phyloP scores from a whole-genome alignment of 2,888 invertebrate species.

The Drosophila emarginata region DNA sequence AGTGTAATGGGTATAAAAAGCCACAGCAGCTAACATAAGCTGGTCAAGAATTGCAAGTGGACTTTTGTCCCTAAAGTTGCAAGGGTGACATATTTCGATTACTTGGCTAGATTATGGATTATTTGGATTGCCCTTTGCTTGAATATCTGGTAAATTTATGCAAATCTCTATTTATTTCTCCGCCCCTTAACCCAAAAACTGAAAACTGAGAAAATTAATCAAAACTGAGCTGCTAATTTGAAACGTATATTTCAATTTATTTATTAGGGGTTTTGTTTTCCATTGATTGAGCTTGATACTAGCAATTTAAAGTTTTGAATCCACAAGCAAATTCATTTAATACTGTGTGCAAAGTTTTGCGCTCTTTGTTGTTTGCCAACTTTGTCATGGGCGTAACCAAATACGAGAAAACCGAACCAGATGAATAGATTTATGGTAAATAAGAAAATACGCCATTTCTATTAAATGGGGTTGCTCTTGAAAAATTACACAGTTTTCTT shows the following conservation, averaged over 20 bases:
- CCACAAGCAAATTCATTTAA: constrained; percentile 51
- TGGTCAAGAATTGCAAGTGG: constrained; percentile 15
- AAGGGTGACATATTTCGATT: constrained; percentile 47
- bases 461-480: too few relatives aligned
- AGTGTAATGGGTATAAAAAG: too few relatives aligned
- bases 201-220: constrained; percentile 22
- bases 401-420: not conserved
- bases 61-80: constrained; percentile 19
- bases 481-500: too few relatives aligned
- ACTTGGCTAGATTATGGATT: constrained; percentile 55
- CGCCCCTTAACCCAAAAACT: not conserved
- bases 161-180: constrained; percentile 25
- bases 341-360: constrained; percentile 28
- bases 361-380: constrained; percentile 45
- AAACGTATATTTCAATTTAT: constrained; percentile 33
- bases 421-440: not conserved
- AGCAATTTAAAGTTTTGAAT: constrained; percentile 65
- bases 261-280: constrained; percentile 37
- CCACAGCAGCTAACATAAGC: not conserved
- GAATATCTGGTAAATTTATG: constrained; percentile 36
- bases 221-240: constrained; percentile 36
- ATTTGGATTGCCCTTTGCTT: constrained; percentile 33
- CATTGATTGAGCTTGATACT: constrained; percentile 38
- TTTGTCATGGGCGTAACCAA: constrained; percentile 47
- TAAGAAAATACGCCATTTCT: not conserved